phyloP scores from a whole-genome alignment of 2,797 vertebrate genomes.

The Pseudochirops corinnae region DNA sequence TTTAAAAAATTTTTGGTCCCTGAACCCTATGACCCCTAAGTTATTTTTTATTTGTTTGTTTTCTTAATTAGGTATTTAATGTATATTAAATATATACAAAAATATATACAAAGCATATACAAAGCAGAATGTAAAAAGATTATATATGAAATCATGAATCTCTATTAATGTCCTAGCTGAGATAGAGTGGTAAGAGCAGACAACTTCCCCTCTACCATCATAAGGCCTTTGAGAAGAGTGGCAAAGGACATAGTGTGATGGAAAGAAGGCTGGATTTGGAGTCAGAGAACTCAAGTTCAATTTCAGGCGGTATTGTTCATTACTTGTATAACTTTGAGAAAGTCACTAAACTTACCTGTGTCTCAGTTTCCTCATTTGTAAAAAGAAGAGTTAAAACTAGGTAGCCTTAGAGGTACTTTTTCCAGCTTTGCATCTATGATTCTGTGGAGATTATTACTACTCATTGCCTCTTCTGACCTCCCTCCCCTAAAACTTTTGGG shows the following conservation, averaged over 20 bases:
- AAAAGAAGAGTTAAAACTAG: neutral
- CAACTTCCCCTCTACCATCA: neutral
- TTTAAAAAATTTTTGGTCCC: neutral
- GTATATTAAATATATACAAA: no score
- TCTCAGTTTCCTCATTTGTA: neutral
- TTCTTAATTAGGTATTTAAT: neutral
- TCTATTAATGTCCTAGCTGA: neutral
- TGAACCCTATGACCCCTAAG: neutral
- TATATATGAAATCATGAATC: neutral
- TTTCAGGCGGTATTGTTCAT: neutral
- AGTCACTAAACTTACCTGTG: neutral
- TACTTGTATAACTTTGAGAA: neutral
- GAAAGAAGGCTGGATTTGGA: neutral
- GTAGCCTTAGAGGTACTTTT: neutral
- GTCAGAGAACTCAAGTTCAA: neutral
- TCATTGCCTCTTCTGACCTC: neutral
- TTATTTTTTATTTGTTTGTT: neutral
- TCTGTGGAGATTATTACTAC: neutral
- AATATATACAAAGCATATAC: neutral
- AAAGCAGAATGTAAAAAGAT: neutral
- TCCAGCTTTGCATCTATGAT: neutral
- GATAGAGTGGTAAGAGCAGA: neutral
- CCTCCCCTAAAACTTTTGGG: neutral
- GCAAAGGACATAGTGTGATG: neutral
- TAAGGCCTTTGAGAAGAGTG: fast-evolving